phyloP scores from a whole-genome alignment of 2,888 invertebrate genomes.

The Anodontia alba region DNA sequence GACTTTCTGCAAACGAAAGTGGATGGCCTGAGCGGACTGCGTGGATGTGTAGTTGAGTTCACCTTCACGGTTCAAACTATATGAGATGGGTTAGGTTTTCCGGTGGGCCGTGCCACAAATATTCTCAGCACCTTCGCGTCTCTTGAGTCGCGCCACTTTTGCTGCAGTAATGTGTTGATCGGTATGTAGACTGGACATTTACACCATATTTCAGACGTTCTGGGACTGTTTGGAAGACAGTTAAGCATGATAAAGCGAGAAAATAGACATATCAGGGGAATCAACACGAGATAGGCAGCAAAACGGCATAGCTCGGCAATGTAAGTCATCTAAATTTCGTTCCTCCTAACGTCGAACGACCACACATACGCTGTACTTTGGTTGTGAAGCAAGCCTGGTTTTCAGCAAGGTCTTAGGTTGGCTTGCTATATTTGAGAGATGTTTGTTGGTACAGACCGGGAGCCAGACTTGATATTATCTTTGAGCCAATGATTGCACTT shows the following conservation, averaged over 20 bases:
- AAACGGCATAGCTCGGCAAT: conserved; percentile 5
- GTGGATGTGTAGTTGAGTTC: no score
- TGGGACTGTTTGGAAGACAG: not conserved
- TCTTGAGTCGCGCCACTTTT: not conserved
- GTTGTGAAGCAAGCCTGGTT: not conserved
- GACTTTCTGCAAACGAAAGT: no score
- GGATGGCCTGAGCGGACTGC: no score
- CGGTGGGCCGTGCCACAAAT: not conserved
- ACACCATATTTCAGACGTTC: not conserved
- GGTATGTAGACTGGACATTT: not conserved
- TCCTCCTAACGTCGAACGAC: not conserved
- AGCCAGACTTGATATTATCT: not conserved
- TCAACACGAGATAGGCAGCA: conserved; percentile 5
- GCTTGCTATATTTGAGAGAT: not conserved
- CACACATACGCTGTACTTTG: not conserved
- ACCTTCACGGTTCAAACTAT: no score
- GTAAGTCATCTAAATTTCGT: conserved; percentile 5
- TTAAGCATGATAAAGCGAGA: conserved; percentile 8
- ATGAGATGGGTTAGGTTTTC: no score
- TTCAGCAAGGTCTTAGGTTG: not conserved
- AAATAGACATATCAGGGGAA: conserved; percentile 1
- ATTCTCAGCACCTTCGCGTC: not conserved
- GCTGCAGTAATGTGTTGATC: not conserved
- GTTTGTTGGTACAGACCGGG: not conserved
- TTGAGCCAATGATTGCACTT: not conserved